Evolutionary conservation across 1,140 invertebrate species (phyloP), one percentile per base, ranked within the genome.

Genomic region (Goniozus legneri): DNA sequence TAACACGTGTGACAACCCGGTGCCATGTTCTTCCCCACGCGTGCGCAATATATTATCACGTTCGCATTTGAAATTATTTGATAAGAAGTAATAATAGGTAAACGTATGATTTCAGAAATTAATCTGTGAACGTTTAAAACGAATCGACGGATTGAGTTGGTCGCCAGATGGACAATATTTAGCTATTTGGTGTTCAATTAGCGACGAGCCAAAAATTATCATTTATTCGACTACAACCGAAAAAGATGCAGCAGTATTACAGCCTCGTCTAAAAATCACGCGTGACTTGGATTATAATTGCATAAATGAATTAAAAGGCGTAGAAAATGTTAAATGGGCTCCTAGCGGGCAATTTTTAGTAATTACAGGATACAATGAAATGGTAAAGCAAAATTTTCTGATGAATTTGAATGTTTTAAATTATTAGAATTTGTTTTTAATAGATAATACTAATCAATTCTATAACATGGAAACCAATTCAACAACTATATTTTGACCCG

Each of bases 301-400:
- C 16, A 13, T 37, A 31, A 12, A 33, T 19, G 38, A 67, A 52
- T 50, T 67, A 2, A 60, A 44, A 55, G 73, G 71, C 45, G 74
- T 76, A 24, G 67, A 76, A 46, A 58, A 55, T 21, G 52, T 76
- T 14, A 58, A 60, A 24, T 76, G 73, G 73, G 64, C 64, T 42
- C 62, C 71, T 0, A 73, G 60, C 48, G 70, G 71, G 13, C 71
- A 76, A 54, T 52, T 75, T n/a, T 54, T 76, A 47, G 67, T 69
- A 15, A 41, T 75, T 41, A 60, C 67, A 21, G 73, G 71, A 36
- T 64, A 64, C 35, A 75, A 75, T 47, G 73, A 76, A 67, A 60
- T 62, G 57, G 73, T 75, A 52, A 50, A 44, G 47, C n/a, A 16
- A 37, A 27, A 27, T 10, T 27, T 27, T 4, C 24, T 3, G 4